phyloP scores from a whole-genome alignment of 1,140 invertebrate genomes.

The Varroa destructor region DNA sequence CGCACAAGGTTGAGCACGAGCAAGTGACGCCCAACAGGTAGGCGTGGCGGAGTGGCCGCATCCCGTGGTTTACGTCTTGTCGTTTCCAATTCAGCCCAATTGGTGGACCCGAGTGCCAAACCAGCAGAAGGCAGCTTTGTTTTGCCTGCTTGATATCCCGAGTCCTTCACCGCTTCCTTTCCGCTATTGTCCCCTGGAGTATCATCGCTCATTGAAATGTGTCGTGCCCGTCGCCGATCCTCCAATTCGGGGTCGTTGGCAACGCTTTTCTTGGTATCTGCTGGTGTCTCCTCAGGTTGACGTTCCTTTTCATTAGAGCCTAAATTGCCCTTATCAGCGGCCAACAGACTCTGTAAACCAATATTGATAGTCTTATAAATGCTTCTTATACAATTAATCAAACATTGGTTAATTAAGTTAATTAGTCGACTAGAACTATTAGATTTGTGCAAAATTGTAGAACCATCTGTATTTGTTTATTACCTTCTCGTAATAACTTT shows the following conservation, averaged over 20 bases:
- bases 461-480: no score
- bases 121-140: conserved; percentile 3
- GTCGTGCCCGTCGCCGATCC: not conserved
- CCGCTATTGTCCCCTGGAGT: not conserved
- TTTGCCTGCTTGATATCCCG: not conserved
- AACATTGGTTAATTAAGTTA: no score
- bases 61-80: conserved; percentile 11
- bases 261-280: not conserved
- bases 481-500: no score
- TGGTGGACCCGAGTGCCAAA: conserved; percentile 13
- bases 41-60: not conserved
- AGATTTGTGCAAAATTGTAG: no score
- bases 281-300: not conserved
- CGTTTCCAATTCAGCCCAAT: conserved; percentile 13
- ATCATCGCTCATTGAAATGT: conserved; percentile 24
- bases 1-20: conserved; percentile 9
- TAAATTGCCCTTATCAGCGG: no score
- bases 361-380: no score
- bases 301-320: no score
- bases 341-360: no score
- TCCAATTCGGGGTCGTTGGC: not conserved
- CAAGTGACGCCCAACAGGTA: not conserved
- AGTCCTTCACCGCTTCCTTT: not conserved
- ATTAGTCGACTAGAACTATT: no score
- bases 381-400: no score